Evolutionary conservation across 2,113 vertebrate species (phyloP), one percentile per base, ranked within the genome.

Genomic region (Fregetta grallaria): DNA sequence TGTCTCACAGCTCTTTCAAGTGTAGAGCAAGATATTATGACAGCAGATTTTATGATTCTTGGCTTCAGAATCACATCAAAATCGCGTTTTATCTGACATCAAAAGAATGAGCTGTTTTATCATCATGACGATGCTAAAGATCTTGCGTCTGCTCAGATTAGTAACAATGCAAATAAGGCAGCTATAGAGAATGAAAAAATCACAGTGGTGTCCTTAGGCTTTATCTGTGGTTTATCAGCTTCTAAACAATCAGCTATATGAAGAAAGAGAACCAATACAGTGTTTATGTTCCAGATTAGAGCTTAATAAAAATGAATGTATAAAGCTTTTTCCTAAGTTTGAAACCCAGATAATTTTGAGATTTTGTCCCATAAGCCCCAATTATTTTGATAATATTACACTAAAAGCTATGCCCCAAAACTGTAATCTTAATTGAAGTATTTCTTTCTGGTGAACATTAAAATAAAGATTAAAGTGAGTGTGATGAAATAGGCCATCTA

Each of bases 71-170:
- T 92, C 50, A 66, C 66, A 85, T 85, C 58, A 91, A 73, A 92
- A 92, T 66, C 22, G n/a, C 29, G 18, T 76, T 94, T 96, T 92
- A 96, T 91, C 81, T 85, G 72, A 94, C 89, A 96, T 96, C 93
- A 97, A 88, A 94, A 92, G 95, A 92, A 86, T 15, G 13, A 88
- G 47, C 38, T 80, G 38, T 63, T 94, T 97, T 94, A 94, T 93
- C 77, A 67, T 83, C 19, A 36, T 29, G 20, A 88, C n/a, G 47
- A 83, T 83, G 75, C 27, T 82, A 47, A 89, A 91, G 96, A 91
- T 76, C 90, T 94, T 56, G 59, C 4, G 4, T 86, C 59, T 95
- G 71, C 66, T 91, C 5, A 20, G 84, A 92, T 89, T 49, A 84
- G 74, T 78, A 91, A 55, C 72, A 71, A 79, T 19, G 76, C 53